These are phyloP conservation scores for Malaclemys terrapin DNA, from an alignment of 2,113 vertebrate genomes.

Conservation along the genomic window DNA sequence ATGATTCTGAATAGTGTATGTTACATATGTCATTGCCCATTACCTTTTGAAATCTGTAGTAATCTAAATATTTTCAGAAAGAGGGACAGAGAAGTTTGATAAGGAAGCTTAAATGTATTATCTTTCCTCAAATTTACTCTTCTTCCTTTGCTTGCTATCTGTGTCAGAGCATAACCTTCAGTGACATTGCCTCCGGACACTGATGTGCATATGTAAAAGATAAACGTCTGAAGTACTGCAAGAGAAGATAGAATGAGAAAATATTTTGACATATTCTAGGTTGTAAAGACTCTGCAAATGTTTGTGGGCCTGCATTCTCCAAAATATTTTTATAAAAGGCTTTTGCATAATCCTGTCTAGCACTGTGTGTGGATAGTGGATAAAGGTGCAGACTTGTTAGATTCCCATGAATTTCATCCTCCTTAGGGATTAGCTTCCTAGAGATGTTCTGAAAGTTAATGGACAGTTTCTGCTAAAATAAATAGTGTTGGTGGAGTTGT, in stretches of 20 bases:
- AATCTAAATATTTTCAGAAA: neutral
- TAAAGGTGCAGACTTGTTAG: constrained; percentile 54
- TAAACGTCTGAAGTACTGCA: neutral
- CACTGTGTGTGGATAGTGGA: constrained; percentile 4
- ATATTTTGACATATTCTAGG: neutral
- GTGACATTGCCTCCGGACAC: neutral
- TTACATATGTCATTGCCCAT: neutral
- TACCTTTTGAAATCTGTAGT: neutral
- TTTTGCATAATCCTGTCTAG: constrained; percentile 42
- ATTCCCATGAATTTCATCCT: constrained; percentile 49
- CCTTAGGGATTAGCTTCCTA: constrained; percentile 54
- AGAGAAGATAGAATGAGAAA: constrained; percentile 6
- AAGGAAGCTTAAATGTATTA: neutral
- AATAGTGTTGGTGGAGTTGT: neutral
- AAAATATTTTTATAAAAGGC: constrained; percentile 46
- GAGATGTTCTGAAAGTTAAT: constrained; percentile 34
- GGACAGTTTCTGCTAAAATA: constrained; percentile 43
- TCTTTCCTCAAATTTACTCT: neutral
- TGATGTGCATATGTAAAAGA: neutral
- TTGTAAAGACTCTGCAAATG: constrained; percentile 15
- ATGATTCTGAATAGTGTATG: neutral
- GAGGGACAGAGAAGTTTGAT: neutral
- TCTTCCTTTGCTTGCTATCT: neutral
- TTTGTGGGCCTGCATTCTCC: constrained; percentile 36
- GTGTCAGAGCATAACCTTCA: neutral